These are phyloP conservation scores for Cephalophus harveyi DNA, from an alignment of 2,113 vertebrate genomes.

Conservation along the genomic window DNA sequence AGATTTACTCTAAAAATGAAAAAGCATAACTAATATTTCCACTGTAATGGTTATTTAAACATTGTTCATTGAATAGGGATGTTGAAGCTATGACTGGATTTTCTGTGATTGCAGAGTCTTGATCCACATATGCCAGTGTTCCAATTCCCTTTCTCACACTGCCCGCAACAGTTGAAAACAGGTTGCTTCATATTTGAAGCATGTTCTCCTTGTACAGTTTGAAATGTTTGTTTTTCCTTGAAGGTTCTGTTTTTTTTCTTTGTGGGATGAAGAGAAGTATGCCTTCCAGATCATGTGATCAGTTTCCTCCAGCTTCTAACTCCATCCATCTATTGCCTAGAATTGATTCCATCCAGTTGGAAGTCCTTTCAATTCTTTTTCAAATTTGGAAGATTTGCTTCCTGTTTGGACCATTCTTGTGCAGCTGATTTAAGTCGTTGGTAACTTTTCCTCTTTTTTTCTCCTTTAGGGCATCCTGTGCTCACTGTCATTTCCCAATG, in stretches of 20 bases:
- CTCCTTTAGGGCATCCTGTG: not conserved
- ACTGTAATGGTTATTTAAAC: not conserved
- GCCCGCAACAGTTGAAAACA: not conserved
- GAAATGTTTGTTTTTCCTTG: not conserved
- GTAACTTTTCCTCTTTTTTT: not conserved
- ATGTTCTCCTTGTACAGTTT: not conserved
- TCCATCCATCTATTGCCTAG: not conserved
- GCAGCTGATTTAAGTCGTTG: not conserved
- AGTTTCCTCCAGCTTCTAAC: not conserved
- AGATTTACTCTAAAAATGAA: not conserved
- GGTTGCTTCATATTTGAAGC: constrained; percentile 1
- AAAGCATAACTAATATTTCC: not conserved
- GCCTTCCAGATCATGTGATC: not conserved
- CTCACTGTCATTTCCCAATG: not conserved
- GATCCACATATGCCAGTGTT: not conserved
- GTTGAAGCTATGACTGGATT: not conserved
- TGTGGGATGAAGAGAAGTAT: not conserved
- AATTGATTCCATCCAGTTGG: not conserved
- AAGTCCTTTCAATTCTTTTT: not conserved
- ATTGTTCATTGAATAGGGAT: not conserved
- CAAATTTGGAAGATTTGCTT: not conserved
- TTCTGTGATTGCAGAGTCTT: not conserved
- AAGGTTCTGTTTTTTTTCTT: not conserved
- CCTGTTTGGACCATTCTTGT: not conserved
- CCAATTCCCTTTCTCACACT: not conserved